Evolutionary conservation across 2,888 invertebrate species (phyloP).

Genomic region (Metellina segmentata): DNA sequence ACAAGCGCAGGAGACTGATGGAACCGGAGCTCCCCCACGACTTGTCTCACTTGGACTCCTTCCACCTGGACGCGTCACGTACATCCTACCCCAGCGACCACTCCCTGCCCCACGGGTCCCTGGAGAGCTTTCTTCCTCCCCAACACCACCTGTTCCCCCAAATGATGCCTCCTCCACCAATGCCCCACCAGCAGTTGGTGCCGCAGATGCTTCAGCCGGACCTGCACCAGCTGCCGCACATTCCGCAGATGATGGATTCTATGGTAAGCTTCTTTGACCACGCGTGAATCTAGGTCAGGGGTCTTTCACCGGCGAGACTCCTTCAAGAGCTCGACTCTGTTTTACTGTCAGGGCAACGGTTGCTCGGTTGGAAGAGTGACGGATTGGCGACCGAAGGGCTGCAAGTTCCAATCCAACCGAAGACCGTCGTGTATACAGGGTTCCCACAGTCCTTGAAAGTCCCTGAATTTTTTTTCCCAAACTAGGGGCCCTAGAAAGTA

Average conservation of each 20-base stretch:
- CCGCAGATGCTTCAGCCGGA: constrained; percentile 30
- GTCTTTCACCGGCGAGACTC: no score
- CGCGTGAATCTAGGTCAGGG: no score
- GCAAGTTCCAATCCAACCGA: no score
- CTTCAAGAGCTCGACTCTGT: no score
- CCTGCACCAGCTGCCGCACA: constrained; percentile 47
- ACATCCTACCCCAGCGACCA: constrained; percentile 28
- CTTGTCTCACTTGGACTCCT: constrained; percentile 30
- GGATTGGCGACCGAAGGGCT: no score
- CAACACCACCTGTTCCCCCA: constrained; percentile 37
- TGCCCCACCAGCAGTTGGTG: constrained; percentile 48
- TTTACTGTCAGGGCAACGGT: no score
- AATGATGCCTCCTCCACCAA: constrained; percentile 22
- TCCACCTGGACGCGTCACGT: constrained; percentile 38
- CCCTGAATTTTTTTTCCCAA: no score
- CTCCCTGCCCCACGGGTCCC: constrained; percentile 31
- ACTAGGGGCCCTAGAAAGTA: no score
- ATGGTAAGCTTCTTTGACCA: constrained; percentile 56
- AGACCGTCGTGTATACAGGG: no score
- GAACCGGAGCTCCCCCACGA: constrained; percentile 30
- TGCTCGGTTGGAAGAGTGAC: no score
- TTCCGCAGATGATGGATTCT: constrained; percentile 62
- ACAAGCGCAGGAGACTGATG: constrained; percentile 12
- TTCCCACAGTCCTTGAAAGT: no score
- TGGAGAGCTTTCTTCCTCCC: constrained; percentile 49